These are phyloP conservation scores for Dreissena polymorpha DNA, from an alignment of 1,140 invertebrate species.

Conservation along the genomic window DNA sequence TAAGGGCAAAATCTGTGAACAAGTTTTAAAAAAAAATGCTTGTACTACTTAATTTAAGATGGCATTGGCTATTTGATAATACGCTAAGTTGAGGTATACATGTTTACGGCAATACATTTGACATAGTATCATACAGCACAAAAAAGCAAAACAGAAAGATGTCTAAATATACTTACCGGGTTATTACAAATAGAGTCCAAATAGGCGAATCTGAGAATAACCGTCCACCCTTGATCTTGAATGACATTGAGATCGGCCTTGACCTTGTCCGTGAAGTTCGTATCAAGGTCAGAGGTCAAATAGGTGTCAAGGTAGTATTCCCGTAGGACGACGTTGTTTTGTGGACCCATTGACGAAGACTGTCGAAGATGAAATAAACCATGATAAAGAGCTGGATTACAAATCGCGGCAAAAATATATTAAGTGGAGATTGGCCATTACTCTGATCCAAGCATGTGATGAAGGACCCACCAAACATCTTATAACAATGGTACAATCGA, in stretches of 20 bases:
- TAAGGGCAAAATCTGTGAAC: background rate
- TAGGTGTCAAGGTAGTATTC: slow-evolving; percentile 22
- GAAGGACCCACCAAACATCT: too few relatives aligned
- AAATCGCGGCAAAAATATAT: too few relatives aligned
- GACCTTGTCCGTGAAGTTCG: background rate
- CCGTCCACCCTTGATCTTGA: slow-evolving; percentile 8
- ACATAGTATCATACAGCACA: background rate
- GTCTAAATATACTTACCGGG: background rate
- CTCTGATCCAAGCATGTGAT: too few relatives aligned
- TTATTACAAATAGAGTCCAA: background rate
- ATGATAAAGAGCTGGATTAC: too few relatives aligned
- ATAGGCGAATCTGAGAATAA: slow-evolving; percentile 26
- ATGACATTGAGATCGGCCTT: background rate
- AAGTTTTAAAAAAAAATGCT: background rate
- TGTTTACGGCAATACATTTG: background rate
- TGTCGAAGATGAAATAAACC: too few relatives aligned
- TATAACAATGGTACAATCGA: too few relatives aligned
- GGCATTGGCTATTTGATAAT: background rate
- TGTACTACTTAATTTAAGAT: background rate
- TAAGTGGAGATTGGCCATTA: too few relatives aligned
- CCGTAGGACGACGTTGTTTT: too few relatives aligned
- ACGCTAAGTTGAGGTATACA: background rate
- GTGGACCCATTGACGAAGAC: too few relatives aligned
- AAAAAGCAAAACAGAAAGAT: background rate
- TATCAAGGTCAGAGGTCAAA: background rate